Base-by-base conservation (phyloP, 2,113 vertebrate genomes). In the Mastomys coucha region DNA sequence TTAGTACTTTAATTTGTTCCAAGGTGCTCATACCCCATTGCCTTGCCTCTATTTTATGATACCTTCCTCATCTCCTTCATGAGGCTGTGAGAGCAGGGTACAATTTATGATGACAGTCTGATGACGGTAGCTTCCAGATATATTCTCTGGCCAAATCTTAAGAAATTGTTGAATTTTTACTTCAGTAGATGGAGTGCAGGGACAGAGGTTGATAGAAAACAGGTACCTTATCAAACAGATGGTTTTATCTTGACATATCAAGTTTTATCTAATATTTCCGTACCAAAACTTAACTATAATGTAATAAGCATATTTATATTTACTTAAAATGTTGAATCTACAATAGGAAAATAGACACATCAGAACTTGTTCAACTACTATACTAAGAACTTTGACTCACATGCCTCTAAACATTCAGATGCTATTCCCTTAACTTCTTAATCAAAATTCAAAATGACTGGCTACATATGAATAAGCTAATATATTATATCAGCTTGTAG, bases 401-500 rank as follows among this genome's bases (percentile, higher is more conserved):
- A 91, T 69, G n/a, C 1, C 31, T 89, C n/a, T 88, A 60, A 93
- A 93, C n/a, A 88, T 86, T 76, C 19, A 39, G 20, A 84, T 72
- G 8, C 2, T 72, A 31, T 33, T 58, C 11, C 36, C 92, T 93
- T 91, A 12, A 0, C 31, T 93, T 65, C 26, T 93, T 65, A 77
- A 78, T 3, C 51, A 72, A 85, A 84, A 16, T 81, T 22, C 51
- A 85, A 58, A 92, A 89, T 33, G 31, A 91, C 76, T 94, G 63
- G 16, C 14, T 91, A 42, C 0, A 42, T 84, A 89, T 94, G 76
- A 82, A 82, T 7, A 91, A 42, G 24, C 63, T 76, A 19, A 91
- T 67, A 95, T 96, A 89, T 92, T 22, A 94, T 39, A 33, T 87
- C 0, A 49, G n/a, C 10, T 94, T 60, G 86, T 91, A 86, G 70